phyloP scores from a whole-genome alignment of 2,888 invertebrate genomes.

The Allacma fusca region DNA sequence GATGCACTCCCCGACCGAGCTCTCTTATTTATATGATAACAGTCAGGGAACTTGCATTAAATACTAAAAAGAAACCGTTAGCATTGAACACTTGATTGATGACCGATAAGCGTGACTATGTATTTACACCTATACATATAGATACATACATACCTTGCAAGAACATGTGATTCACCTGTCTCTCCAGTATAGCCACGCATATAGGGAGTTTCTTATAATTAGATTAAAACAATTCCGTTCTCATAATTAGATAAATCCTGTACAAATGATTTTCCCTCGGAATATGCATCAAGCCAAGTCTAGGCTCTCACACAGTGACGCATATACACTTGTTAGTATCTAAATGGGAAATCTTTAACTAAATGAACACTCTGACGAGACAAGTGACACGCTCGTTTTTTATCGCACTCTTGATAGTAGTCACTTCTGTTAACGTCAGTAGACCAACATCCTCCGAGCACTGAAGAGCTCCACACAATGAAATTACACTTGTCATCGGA shows the following conservation, averaged over 20 bases:
- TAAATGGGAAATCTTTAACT: neutral
- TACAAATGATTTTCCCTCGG: constrained; percentile 34
- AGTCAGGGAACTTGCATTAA: neutral
- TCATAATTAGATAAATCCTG: constrained; percentile 29
- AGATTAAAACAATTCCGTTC: constrained; percentile 23
- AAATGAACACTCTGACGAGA: constrained; percentile 16
- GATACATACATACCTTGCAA: too few species aligned
- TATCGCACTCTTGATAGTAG: neutral
- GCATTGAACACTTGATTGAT: constrained; percentile 15
- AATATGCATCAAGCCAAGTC: too few species aligned
- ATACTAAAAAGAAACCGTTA: constrained; percentile 10
- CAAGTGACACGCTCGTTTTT: constrained; percentile 35
- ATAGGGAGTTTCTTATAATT: neutral
- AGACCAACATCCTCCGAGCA: too few species aligned
- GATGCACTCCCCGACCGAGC: neutral
- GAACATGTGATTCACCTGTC: neutral
- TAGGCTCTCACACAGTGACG: too few species aligned
- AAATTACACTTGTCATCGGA: constrained; percentile 41
- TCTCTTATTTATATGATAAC: too few species aligned
- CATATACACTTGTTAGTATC: too few species aligned
- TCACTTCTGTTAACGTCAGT: neutral
- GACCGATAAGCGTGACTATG: constrained; percentile 16
- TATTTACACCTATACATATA: neutral
- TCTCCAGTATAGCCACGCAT: neutral
- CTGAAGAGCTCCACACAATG: constrained; percentile 7